Evolutionary conservation across 2,888 invertebrate species (phyloP).

Genomic region (Hyppa rectilinea): DNA sequence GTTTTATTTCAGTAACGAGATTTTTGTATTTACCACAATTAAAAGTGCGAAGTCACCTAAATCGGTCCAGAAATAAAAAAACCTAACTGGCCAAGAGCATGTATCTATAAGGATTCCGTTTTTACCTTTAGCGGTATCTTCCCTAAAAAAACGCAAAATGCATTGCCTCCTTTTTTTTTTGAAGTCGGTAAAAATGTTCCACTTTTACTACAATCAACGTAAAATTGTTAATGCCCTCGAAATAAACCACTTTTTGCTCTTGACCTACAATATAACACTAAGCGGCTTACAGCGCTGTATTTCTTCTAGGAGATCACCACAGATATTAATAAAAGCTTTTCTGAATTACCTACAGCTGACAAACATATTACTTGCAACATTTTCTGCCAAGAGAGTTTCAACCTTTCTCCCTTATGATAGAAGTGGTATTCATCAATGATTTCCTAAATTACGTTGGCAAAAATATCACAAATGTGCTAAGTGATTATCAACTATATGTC

Average conservation of each 20-base stretch:
- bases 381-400: conserved; percentile 1
- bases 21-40: neutral
- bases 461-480: neutral
- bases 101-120: too few species aligned
- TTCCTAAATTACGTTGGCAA: conserved; percentile 25
- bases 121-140: too few species aligned
- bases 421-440: neutral
- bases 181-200: too few species aligned
- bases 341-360: conserved; percentile 41
- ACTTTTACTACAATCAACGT: neutral
- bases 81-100: too few species aligned
- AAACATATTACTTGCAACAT: conserved; percentile 39
- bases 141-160: neutral
- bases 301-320: conserved; percentile 46
- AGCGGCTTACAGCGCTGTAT: conserved; percentile 43
- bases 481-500: neutral
- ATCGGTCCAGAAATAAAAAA: neutral
- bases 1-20: too few species aligned
- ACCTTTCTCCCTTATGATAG: conserved; percentile 4
- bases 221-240: neutral
- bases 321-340: conserved; percentile 58
- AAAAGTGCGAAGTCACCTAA: neutral
- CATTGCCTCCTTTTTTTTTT: neutral
- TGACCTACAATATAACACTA: conserved; percentile 22
- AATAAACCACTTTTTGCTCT: conserved; percentile 12